Evolutionary conservation across 2,797 vertebrate species (phyloP), one percentile per base, ranked within the genome.

Genomic region (Holocentrus rufus): DNA sequence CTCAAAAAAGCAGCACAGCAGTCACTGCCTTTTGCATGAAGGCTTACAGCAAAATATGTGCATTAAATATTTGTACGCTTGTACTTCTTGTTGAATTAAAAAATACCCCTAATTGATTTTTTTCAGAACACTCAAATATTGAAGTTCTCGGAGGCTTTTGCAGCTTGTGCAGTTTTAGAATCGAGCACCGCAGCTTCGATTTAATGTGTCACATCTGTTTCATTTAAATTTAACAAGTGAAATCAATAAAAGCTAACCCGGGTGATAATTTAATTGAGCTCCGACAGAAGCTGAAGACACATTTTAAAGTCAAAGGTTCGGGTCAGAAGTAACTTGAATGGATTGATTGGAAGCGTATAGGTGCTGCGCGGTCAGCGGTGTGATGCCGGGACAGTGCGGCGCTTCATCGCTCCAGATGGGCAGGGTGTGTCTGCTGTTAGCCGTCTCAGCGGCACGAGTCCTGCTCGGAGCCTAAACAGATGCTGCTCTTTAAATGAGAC

Each of bases 401-500:
- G 72, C 80, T 70, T 20, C 73, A 52, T 4, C 36, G 22, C 74
- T 91, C 91, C 93, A 94, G 92, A 93, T 93, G 93, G 92, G 81
- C 87, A 47, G 82, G 75, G 72, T 72, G 74, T 65, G 17, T 84
- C 84, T 80, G 85, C 85, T 80, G 83, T 87, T 82, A 83, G 83
- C 42, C 22, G 59, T 69, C 88, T 85, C 70, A 2, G 74, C 90
- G 80, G 84, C 84, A 78, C 47, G 74, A 81, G 78, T 76, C 81
- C 82, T 76, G 79, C 50, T 39, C 65, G 75, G 54, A 83, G 82
- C 87, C 84, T 74, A 87, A 93, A 89, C 93, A 95, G 93, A 94
- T 94, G 93, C 91, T 91, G 87, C 90, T 91, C 90, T 93, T 94
- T 93, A 94, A 94, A 88, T 70, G 90, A 90, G 90, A 90, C 89